Base-by-base conservation (phyloP, 2,797 vertebrate species). In the Diglossa cyanea region DNA sequence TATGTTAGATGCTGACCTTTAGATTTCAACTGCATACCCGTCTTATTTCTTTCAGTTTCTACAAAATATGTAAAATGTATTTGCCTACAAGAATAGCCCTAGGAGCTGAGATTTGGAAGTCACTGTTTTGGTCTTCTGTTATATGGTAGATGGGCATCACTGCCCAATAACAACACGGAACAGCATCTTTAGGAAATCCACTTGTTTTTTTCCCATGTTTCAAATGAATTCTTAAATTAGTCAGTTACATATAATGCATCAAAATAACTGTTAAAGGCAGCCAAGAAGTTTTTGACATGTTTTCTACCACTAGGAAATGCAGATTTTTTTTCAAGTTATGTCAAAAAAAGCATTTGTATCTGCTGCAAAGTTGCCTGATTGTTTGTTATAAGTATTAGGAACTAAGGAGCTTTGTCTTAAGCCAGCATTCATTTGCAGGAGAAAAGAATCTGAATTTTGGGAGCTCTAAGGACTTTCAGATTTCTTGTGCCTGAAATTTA, bases 191-290 rank as follows among this genome's bases (percentile, higher is more conserved):
- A 53, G 65, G 40, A 88, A 95, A 90, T 30, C 4, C n/a, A 60
- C 23, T 76, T 83, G 33, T 30, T 58, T 78, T 68, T 63, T 79
- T n/a, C 11, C 0, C 0, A 0, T 44, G 51, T 23, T 92, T 88
- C 26, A 45, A 8, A 28, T 65, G 14, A 92, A 72, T 81, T 72
- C 30, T 73, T 39, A 86, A 61, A 51, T 74, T n/a, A 79, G 18
- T 57, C 50, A 62, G 28, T 40, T 79, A 47, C 18, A 55, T 35
- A 12, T 47, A 65, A 62, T 54, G 7, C 31, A 82, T 66, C n/a
- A 79, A 65, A 87, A 12, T 42, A 18, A 10, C 31, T 66, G 20
- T 26, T 72, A 30, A 30, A 65, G 3, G 23, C 13, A 85, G 7
- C 3, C 3, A 21, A 45, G 12, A 68, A 15, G 20, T 55, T 85